Evolutionary conservation across 2,113 vertebrate genomes (phyloP), one percentile per base, ranked within the genome.

Genomic region (Hyla sarda): DNA sequence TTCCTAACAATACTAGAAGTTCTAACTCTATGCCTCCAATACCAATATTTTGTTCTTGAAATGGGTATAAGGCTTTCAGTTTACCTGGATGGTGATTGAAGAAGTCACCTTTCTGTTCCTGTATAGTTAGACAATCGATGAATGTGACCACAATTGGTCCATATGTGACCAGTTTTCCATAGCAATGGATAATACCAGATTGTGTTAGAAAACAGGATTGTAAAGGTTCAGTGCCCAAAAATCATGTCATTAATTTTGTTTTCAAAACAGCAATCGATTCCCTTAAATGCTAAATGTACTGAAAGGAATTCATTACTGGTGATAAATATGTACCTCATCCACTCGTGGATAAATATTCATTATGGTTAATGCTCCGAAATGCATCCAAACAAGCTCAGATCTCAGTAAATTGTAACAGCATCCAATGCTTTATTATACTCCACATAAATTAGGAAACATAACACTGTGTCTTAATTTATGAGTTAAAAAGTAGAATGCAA

Each of bases 281-380:
- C 60, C 41, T 75, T 79, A 56, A 16, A 5, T 85, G 37, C 19
- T 86, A n/a, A 19, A 34, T 34, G 16, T 88, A 90, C 75, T 88
- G 82, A 87, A 85, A 1, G 30, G 56, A 21, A 7, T 23, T 50
- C 52, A 62, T 0, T 0, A 41, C 75, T 88, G 10, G 28, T 34
- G 2, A 14, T 17, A 10, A 32, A 28, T 69, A 21, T 85, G 45
- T 82, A 87, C 85, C 37, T 71, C 3, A 45, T 71, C 5, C 32
- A 9, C 78, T 60, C 76, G 0, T 30, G 17, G 32, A 60, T 3
- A 8, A 67, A 86, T n/a, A 1, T 84, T 32, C 41, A 82, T 81
- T 80, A 69, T 0, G 0, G 54, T 78, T 60, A 67, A 9, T 67
- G 52, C 1, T 84, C 6, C 1, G 45, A 41, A 85, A 89, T 88